Evolutionary conservation across 2,797 vertebrate genomes (phyloP).

Genomic region (Pristis pectinata): DNA sequence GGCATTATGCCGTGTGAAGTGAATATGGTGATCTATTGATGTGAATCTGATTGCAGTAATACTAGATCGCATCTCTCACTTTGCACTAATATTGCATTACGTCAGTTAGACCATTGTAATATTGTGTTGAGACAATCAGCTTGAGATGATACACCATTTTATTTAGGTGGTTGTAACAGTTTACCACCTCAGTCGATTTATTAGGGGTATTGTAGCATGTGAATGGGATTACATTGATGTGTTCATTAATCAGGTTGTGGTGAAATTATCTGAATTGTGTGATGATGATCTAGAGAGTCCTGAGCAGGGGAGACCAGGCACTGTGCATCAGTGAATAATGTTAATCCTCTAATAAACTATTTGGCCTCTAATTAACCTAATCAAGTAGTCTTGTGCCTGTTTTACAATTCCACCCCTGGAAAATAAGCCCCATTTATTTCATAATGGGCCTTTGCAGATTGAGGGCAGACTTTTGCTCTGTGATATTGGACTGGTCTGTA

Average conservation of each 20-base stretch:
- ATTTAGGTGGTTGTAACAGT: not conserved
- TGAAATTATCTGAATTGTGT: not conserved
- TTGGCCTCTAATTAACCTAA: not conserved
- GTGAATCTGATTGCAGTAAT: not conserved
- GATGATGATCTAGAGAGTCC: not conserved
- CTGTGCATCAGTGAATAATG: not conserved
- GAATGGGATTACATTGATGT: not conserved
- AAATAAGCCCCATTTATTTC: not conserved
- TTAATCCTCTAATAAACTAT: not conserved
- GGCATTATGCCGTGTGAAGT: not conserved
- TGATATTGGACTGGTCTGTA: not conserved
- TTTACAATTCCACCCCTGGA: not conserved
- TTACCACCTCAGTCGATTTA: not conserved
- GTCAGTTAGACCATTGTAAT: too few species aligned
- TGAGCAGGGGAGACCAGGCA: too few species aligned
- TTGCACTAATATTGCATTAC: not conserved
- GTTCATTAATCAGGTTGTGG: not conserved
- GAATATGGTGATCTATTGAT: too few species aligned
- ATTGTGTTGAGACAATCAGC: not conserved
- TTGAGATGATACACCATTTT: not conserved
- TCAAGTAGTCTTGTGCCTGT: not conserved
- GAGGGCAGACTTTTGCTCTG: not conserved
- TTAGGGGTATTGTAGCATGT: not conserved
- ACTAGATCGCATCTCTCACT: too few species aligned
- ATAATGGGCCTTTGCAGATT: not conserved